phyloP scores from a whole-genome alignment of 1,140 invertebrate species.

The Lordiphosa clarofinis region DNA sequence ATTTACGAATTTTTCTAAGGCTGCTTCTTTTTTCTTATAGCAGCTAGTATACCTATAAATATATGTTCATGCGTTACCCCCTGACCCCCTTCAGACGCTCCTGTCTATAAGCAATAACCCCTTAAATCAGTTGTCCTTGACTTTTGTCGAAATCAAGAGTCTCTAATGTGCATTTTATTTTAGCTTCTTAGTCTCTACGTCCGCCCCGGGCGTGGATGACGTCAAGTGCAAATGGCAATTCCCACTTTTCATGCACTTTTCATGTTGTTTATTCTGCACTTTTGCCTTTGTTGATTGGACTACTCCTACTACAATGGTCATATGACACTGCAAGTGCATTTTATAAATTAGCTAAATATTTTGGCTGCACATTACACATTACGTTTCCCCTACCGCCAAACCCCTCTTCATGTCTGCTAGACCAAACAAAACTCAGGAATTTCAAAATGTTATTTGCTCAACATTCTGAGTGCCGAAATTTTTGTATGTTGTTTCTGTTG shows the following conservation, averaged over 20 bases:
- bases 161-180: no score
- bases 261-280: conserved; percentile 22
- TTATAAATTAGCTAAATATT: conserved; percentile 72
- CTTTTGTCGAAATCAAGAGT: no score
- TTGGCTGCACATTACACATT: conserved; percentile 22
- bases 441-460: conserved; percentile 46
- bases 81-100: no score
- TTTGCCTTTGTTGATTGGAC: conserved; percentile 36
- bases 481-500: conserved; percentile 14
- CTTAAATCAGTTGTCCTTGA: no score
- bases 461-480: conserved; percentile 34
- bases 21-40: no score
- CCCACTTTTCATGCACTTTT: conserved; percentile 35
- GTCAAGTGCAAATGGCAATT: conserved; percentile 9
- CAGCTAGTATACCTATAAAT: no score
- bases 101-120: no score
- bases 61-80: no score
- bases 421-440: conserved; percentile 30
- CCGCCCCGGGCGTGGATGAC: not conserved
- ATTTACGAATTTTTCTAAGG: no score
- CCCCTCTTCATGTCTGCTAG: conserved; percentile 4
- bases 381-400: not conserved
- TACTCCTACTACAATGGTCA: conserved; percentile 1
- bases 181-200: not conserved
- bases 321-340: conserved; percentile 30